Evolutionary conservation across 2,113 vertebrate species (phyloP).

Genomic region (Artemisiospiza belli): DNA sequence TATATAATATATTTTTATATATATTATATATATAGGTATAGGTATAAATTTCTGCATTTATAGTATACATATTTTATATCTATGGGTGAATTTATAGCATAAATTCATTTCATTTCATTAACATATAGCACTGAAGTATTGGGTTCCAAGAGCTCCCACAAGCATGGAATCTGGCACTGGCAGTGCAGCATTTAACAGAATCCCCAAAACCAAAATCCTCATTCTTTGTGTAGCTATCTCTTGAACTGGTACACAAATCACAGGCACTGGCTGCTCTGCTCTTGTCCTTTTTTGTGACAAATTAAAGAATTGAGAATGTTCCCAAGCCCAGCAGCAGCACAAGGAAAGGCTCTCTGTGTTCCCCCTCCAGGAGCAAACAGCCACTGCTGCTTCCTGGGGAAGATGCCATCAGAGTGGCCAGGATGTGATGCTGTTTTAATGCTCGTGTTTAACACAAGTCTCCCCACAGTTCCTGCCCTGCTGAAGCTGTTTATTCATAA

Average conservation of each 20-base stretch:
- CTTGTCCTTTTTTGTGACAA: neutral
- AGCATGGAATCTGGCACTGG: neutral
- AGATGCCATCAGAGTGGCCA: neutral
- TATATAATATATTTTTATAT: too few species aligned
- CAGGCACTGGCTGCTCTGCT: neutral
- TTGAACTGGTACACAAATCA: neutral
- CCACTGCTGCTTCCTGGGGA: neutral
- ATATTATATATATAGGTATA: too few species aligned
- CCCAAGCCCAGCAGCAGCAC: neutral
- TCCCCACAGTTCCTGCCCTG: neutral
- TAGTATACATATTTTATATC: too few species aligned
- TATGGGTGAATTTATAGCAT: neutral
- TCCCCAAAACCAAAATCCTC: neutral
- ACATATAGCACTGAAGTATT: neutral
- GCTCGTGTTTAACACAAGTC: neutral
- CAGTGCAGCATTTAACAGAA: neutral
- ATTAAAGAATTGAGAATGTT: neutral
- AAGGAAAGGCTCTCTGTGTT: neutral
- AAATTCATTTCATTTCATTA: neutral
- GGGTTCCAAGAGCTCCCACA: neutral
- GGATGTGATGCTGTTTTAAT: neutral
- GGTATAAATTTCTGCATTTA: too few species aligned
- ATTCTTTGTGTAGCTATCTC: neutral
- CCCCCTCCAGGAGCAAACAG: too few species aligned
- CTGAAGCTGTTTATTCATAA: conserved; percentile 12